Evolutionary conservation across 2,888 invertebrate species (phyloP).

Genomic region (Luperina testacea): DNA sequence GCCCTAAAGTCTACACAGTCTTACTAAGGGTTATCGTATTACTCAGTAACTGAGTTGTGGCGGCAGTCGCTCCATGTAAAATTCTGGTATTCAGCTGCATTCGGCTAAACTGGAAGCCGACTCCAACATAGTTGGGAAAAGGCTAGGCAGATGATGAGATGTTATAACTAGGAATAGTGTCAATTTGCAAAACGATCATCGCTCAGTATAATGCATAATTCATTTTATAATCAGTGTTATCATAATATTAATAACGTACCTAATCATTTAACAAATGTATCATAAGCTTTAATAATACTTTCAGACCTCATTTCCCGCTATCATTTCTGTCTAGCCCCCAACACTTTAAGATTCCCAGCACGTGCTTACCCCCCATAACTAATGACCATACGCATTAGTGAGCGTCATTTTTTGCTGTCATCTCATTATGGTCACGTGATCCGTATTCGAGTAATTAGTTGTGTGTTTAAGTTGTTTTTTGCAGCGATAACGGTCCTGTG

Average conservation of each 20-base stretch:
- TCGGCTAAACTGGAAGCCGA: too few relatives aligned
- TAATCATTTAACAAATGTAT: background rate
- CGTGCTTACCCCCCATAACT: conserved; percentile 64
- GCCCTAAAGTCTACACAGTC: background rate
- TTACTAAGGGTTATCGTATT: too few relatives aligned
- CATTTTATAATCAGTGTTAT: background rate
- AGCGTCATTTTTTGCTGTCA: conserved; percentile 63
- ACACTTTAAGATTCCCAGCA: conserved; percentile 61
- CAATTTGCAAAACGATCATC: too few relatives aligned
- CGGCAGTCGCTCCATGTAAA: too few relatives aligned
- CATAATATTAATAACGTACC: background rate
- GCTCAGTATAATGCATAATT: too few relatives aligned
- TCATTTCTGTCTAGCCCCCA: conserved; percentile 8
- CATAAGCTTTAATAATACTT: conserved; percentile 2
- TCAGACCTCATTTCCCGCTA: conserved; percentile 13
- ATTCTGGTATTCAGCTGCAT: too few relatives aligned
- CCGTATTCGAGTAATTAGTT: conserved; percentile 49
- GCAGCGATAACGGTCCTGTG: background rate
- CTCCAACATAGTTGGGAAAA: too few relatives aligned
- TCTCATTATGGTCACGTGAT: conserved; percentile 62
- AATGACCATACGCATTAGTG: conserved; percentile 71
- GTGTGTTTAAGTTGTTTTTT: conserved; percentile 17
- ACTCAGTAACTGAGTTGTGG: too few relatives aligned
- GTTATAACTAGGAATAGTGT: too few relatives aligned
- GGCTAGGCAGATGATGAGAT: too few relatives aligned